phyloP scores from a whole-genome alignment of 2,888 invertebrate genomes.

The Peribatodes rhomboidaria region DNA sequence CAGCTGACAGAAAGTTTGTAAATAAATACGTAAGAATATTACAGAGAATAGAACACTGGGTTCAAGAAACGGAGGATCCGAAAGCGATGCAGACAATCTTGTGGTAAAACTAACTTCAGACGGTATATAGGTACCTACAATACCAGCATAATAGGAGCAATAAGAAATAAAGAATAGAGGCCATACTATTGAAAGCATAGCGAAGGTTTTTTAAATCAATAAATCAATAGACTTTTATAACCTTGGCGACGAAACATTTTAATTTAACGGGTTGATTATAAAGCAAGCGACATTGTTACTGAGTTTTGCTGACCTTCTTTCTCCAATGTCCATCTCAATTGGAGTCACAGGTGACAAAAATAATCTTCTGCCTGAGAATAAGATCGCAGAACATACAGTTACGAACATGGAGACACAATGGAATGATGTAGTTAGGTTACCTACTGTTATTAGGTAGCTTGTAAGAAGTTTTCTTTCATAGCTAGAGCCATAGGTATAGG shows the following conservation, averaged over 20 bases:
- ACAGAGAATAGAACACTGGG: neutral
- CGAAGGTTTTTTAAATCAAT: neutral
- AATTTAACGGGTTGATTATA: neutral
- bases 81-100: neutral
- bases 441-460: no score
- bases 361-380: neutral
- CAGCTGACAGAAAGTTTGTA: constrained; percentile 20
- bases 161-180: neutral
- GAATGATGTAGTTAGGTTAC: no score
- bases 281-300: neutral
- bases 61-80: neutral
- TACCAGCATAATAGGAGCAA: no score
- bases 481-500: no score
- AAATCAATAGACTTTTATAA: constrained; percentile 9
- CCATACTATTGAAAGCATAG: constrained; percentile 1
- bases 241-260: neutral
- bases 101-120: neutral
- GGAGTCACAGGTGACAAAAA: neutral
- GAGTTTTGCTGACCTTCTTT: neutral
- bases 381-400: neutral
- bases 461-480: no score
- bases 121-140: no score
- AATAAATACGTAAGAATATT: constrained; percentile 16
- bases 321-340: neutral
- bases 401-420: no score